A percentile compares a stretch with the other conserved stretches of the same genome.
These are phyloP conservation scores for Regulus satrapa DNA, from an alignment of 2,113 vertebrate genomes.

Conservation along the genomic window DNA sequence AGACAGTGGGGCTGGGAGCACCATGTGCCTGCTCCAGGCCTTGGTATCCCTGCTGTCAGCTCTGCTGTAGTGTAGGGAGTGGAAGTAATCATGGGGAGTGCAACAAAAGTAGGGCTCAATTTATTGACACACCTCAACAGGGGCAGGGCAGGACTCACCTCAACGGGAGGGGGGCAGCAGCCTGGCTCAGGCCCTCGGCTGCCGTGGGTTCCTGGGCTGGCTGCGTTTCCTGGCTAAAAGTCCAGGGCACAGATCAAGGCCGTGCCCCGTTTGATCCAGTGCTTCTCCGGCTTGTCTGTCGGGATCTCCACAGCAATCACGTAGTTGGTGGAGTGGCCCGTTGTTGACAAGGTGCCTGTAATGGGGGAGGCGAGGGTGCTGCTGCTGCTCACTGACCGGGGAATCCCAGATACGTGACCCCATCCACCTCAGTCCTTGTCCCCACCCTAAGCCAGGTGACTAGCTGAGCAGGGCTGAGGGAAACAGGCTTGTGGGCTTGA, in stretches of 20 bases:
- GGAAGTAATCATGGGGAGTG: background rate
- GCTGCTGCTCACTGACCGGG: fast-evolving
- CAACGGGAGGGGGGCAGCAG: background rate
- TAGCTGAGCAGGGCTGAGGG: background rate
- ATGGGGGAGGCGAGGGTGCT: background rate
- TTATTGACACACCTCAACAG: background rate
- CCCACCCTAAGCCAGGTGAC: background rate
- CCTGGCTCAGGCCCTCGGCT: background rate
- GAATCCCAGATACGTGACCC: background rate
- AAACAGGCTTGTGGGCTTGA: background rate
- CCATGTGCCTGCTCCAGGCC: fast-evolving
- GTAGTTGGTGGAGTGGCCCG: conserved; percentile 88
- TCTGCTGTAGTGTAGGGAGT: background rate
- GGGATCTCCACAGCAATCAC: conserved; percentile 87
- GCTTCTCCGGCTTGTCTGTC: conserved; percentile 70
- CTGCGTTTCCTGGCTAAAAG: conserved; percentile 61
- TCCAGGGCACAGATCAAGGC: conserved; percentile 89
- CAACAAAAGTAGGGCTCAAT: background rate
- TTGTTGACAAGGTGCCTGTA: conserved; percentile 85
- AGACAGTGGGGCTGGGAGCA: background rate
- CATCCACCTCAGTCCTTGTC: background rate
- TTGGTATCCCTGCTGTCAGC: fast-evolving
- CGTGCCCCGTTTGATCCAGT: conserved; percentile 90
- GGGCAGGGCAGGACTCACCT: background rate
- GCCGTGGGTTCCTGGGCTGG: background rate